Conservation (phyloP, 2,113 vertebrate genomes). For the Anoplopoma fimbria region DNA sequence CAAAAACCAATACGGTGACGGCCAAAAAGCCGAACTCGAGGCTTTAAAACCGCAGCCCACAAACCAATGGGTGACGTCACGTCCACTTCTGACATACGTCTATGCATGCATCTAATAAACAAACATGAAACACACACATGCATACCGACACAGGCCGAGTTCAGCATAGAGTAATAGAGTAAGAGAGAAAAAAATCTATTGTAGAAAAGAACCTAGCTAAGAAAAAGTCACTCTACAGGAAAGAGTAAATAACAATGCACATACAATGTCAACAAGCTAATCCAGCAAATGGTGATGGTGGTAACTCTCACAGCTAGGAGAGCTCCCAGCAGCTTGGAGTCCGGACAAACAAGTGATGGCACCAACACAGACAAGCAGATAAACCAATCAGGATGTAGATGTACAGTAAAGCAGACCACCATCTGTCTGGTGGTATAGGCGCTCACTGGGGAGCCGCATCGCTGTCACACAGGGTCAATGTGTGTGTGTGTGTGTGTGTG, state of each 20-base stretch:
- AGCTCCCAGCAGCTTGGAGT: conserved; percentile 66
- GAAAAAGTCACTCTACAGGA: not conserved
- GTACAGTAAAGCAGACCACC: conserved; percentile 63
- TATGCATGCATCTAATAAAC: not conserved
- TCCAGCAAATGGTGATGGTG: conserved; percentile 50
- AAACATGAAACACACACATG: not conserved
- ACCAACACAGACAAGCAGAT: conserved; percentile 63
- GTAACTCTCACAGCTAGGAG: conserved; percentile 45
- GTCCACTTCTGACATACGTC: no score
- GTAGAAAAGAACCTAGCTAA: no score
- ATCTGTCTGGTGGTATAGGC: conserved; percentile 66
- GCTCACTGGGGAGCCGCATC: conserved; percentile 52
- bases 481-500: not conserved
- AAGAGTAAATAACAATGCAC: conserved; percentile 9
- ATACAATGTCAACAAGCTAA: conserved; percentile 49
- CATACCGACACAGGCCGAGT: not conserved
- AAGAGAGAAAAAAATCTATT: not conserved
- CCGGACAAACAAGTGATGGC: conserved; percentile 68
- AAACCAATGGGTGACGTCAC: not conserved
- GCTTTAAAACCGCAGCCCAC: not conserved
- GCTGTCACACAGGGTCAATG: conserved; percentile 45
- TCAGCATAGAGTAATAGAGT: not conserved
- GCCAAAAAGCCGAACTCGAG: no score
- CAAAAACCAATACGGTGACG: not conserved
- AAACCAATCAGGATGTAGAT: conserved; percentile 74